Evolutionary conservation across 2,888 invertebrate species (phyloP).

Genomic region (Drosophila austrosaltans): DNA sequence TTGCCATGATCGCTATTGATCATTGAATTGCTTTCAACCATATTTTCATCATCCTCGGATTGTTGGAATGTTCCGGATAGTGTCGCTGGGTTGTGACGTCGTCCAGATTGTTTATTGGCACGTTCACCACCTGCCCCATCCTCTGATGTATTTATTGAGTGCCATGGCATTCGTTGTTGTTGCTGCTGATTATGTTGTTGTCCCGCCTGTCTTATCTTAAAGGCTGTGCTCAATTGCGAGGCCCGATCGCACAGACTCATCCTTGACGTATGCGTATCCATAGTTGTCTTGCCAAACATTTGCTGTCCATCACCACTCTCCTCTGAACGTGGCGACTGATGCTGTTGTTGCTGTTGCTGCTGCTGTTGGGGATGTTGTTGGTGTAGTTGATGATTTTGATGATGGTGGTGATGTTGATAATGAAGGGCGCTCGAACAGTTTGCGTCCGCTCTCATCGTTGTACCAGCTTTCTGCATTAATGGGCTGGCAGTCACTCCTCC

Average conservation of each 20-base stretch:
- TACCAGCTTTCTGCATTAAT: background rate
- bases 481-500: conserved; percentile 4
- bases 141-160: background rate
- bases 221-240: conserved; percentile 1
- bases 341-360: conserved; percentile 22
- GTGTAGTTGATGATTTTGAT: conserved; percentile 16
- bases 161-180: background rate
- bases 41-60: background rate
- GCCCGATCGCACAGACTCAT: background rate
- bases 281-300: background rate
- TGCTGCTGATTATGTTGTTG: background rate
- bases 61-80: background rate
- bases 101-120: background rate
- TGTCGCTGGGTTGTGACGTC: background rate
- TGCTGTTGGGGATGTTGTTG: conserved; percentile 22
- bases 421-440: background rate
- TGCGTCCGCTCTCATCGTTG: background rate
- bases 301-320: conserved; percentile 1
- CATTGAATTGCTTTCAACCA: background rate
- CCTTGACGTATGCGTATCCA: background rate
- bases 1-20: background rate
- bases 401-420: background rate
- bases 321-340: conserved; percentile 27
- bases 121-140: conserved; percentile 19
- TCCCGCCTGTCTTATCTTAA: background rate